These are phyloP conservation scores for Salvelinus sp. DNA, from an alignment of 2,113 vertebrate species.

Conservation along the genomic window DNA sequence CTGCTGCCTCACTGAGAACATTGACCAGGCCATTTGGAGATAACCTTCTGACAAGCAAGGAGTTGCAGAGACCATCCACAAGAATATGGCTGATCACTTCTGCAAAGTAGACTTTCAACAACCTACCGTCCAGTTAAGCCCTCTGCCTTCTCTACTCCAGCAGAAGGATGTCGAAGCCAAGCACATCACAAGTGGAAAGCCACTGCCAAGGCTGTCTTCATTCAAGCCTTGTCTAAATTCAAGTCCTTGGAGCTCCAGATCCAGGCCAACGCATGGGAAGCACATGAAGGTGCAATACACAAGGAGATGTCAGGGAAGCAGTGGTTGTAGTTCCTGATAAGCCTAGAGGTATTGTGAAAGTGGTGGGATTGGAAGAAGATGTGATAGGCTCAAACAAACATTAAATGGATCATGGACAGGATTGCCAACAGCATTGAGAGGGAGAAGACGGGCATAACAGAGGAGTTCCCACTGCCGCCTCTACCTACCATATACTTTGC, in stretches of 20 bases:
- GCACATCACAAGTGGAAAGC: slow-evolving; percentile 73
- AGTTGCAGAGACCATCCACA: slow-evolving; percentile 58
- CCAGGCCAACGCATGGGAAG: slow-evolving; percentile 70
- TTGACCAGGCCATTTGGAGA: slow-evolving; percentile 68
- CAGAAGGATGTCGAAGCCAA: slow-evolving; percentile 60
- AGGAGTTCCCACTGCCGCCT: slow-evolving; percentile 55
- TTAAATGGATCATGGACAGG: slow-evolving; percentile 51
- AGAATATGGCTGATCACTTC: slow-evolving; percentile 64
- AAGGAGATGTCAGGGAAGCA: slow-evolving; percentile 35
- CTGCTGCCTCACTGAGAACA: slow-evolving; percentile 61
- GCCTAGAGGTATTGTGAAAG: slow-evolving; percentile 45
- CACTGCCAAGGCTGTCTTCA: slow-evolving; percentile 64
- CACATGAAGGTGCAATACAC: slow-evolving; percentile 52
- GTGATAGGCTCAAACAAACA: slow-evolving; percentile 54
- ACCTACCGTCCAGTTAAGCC: slow-evolving; percentile 67
- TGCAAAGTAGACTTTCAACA: slow-evolving; percentile 60
- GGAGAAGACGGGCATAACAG: slow-evolving; percentile 59
- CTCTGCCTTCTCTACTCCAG: slow-evolving; percentile 62
- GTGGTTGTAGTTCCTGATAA: slow-evolving; percentile 66
- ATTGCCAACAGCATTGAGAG: slow-evolving; percentile 60
- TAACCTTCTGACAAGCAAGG: slow-evolving; percentile 66
- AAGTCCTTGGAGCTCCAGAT: slow-evolving; percentile 54
- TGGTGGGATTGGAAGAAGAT: slow-evolving; percentile 72
- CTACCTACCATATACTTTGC: slow-evolving; percentile 69
- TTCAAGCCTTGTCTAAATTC: slow-evolving; percentile 63